phyloP scores from a whole-genome alignment of 1,140 invertebrate genomes.

The Delia radicum region DNA sequence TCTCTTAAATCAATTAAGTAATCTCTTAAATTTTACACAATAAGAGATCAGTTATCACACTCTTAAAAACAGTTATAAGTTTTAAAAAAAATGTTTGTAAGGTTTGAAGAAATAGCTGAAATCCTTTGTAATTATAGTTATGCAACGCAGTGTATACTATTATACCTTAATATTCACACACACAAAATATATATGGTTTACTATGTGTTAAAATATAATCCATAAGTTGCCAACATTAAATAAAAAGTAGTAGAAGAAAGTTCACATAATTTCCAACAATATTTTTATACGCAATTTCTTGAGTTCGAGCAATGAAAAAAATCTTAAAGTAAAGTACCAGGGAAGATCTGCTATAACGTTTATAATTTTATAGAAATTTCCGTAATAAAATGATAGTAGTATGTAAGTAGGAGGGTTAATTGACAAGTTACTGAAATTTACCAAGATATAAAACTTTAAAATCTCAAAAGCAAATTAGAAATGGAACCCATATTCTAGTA shows the following conservation, averaged over 20 bases:
- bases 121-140: no score
- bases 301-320: not conserved
- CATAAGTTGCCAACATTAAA: not conserved
- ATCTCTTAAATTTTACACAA: no score
- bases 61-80: not conserved
- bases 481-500: no score
- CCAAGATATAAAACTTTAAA: no score
- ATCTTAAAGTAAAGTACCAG: not conserved
- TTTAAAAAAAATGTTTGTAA: not conserved
- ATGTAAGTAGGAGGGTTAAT: not conserved
- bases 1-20: no score
- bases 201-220: conserved; percentile 2
- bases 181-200: not conserved
- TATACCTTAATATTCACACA: not conserved
- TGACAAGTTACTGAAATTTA: not conserved
- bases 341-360: not conserved
- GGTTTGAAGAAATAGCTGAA: no score
- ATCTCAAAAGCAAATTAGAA: no score
- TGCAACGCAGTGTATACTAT: not conserved
- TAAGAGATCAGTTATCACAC: no score
- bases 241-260: not conserved
- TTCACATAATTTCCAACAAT: not conserved
- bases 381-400: not conserved
- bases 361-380: not conserved
- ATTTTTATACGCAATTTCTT: not conserved